phyloP scores from a whole-genome alignment of 2,888 invertebrate species.

The Ormyrus nitidulus region DNA sequence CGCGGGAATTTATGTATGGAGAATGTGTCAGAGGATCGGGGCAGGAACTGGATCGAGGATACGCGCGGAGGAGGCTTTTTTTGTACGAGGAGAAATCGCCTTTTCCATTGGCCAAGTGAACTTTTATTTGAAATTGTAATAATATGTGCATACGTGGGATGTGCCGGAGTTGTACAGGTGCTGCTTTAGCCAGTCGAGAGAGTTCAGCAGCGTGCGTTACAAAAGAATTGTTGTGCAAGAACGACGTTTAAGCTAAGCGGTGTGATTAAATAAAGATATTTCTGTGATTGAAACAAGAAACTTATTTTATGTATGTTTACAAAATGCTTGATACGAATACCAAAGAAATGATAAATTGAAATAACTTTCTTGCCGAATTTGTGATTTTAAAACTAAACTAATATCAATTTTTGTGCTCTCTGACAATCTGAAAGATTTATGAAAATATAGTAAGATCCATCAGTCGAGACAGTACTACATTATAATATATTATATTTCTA shows the following conservation, averaged over 20 bases:
- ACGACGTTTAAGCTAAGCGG: slow-evolving; percentile 14
- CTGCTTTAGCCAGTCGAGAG: slow-evolving; percentile 18
- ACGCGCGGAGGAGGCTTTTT: neutral
- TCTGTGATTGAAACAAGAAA: too few species aligned
- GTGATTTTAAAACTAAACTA: too few species aligned
- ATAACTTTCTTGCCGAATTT: too few species aligned
- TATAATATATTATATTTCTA: too few species aligned
- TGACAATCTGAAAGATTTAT: too few species aligned
- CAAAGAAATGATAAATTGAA: too few species aligned
- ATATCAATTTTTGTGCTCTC: too few species aligned
- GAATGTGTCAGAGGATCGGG: slow-evolving; percentile 5
- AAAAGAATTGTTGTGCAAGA: slow-evolving; percentile 45
- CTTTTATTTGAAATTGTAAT: slow-evolving; percentile 41
- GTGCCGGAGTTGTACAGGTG: neutral
- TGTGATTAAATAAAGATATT: neutral
- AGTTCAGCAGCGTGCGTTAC: slow-evolving; percentile 46
- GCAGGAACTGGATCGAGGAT: neutral
- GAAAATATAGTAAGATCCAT: too few species aligned
- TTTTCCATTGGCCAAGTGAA: slow-evolving; percentile 9
- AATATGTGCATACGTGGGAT: slow-evolving; percentile 25
- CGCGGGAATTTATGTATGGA: neutral
- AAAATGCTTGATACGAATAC: too few species aligned
- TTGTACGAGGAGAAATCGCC: slow-evolving; percentile 6
- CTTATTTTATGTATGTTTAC: too few species aligned
- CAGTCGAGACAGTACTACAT: too few species aligned